Conservation (phyloP, 2,797 vertebrate species). For the Onychomys torridus region DNA sequence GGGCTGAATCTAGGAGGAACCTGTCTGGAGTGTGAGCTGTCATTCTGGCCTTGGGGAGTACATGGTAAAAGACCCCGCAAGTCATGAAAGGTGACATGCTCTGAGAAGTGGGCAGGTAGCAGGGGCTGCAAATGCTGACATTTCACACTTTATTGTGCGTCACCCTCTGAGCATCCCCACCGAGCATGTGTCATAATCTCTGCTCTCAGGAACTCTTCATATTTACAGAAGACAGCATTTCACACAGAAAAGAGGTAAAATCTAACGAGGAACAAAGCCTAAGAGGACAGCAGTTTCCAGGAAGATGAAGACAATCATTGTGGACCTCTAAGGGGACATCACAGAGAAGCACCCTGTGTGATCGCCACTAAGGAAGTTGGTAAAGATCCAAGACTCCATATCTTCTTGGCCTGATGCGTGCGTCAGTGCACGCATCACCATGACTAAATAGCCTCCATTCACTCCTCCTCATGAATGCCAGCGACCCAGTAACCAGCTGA, state of each 20-base stretch:
- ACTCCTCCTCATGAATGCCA: background rate
- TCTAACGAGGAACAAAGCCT: too few species aligned
- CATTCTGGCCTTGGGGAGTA: background rate
- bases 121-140: background rate
- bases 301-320: background rate
- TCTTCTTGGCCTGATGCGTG: background rate
- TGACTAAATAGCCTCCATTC: background rate
- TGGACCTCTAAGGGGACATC: background rate
- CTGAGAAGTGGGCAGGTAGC: background rate
- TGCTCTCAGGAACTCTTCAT: background rate
- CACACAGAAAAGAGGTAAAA: background rate
- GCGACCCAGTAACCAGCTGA: background rate
- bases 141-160: background rate
- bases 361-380: background rate
- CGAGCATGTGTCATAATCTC: background rate
- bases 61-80: too few species aligned
- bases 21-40: rapidly evolving
- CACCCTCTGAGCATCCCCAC: background rate
- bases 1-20: background rate
- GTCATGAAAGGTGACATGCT: background rate
- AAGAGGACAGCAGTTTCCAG: background rate
- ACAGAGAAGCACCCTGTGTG: background rate
- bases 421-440: rapidly evolving
- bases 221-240: background rate
- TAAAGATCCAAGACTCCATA: background rate